phyloP scores from a whole-genome alignment of 2,888 invertebrate genomes.

The Deroplatys truncata region DNA sequence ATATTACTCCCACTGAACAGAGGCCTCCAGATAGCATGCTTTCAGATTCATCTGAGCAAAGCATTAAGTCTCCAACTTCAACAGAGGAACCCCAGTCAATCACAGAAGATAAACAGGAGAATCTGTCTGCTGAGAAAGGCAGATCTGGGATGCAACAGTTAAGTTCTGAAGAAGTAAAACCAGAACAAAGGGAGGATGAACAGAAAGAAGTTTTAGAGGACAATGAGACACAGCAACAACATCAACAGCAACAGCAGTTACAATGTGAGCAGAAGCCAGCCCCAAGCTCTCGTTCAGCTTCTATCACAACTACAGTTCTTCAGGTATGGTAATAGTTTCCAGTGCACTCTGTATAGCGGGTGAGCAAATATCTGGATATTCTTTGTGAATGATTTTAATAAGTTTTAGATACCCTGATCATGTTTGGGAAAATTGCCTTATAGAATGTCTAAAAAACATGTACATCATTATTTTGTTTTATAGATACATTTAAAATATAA shows the following conservation, averaged over 20 bases:
- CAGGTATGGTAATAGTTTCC: constrained; percentile 35
- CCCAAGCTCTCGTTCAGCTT: constrained; percentile 39
- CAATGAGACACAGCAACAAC: background rate
- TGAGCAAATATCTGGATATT: too few relatives aligned
- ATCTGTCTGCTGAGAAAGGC: background rate
- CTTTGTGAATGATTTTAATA: too few relatives aligned
- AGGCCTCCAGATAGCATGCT: background rate
- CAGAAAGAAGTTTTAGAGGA: background rate
- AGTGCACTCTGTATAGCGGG: background rate
- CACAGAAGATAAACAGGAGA: background rate
- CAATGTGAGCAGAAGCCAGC: background rate
- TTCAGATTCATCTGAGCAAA: background rate
- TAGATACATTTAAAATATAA: too few relatives aligned
- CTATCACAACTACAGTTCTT: constrained; percentile 41
- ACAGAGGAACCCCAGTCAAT: background rate
- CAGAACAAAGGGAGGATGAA: background rate
- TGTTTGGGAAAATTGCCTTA: too few relatives aligned
- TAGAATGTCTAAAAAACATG: too few relatives aligned
- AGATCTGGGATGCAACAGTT: background rate
- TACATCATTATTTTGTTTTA: too few relatives aligned
- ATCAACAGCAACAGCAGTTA: background rate
- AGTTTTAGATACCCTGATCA: too few relatives aligned
- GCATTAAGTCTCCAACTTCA: background rate
- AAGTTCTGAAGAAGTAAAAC: background rate
- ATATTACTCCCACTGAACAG: background rate